A percentile compares a stretch with the other conserved stretches of the same genome.
Conservation (phyloP, 2,113 vertebrate genomes). For the Sardina pilchardus region DNA sequence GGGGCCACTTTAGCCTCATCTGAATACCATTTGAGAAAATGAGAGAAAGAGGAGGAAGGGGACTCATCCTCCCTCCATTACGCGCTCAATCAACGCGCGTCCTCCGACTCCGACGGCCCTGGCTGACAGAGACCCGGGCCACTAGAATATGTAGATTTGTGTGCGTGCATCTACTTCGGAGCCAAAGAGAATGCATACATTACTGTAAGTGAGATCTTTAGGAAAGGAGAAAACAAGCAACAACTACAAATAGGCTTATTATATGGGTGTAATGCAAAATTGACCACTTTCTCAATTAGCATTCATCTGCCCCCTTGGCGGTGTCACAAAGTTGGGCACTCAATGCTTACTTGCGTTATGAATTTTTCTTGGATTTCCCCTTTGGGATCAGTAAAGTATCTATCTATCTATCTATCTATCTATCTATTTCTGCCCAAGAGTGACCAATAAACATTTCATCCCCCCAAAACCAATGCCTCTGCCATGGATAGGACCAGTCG, state of each 20-base stretch:
- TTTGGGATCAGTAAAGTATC: too few relatives aligned
- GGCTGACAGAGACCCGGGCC: neutral
- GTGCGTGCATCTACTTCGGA: neutral
- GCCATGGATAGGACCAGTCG: neutral
- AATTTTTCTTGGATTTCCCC: too few relatives aligned
- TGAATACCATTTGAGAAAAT: neutral
- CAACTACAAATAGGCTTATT: slow-evolving; percentile 1
- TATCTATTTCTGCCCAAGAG: neutral
- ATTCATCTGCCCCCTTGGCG: too few relatives aligned
- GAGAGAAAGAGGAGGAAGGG: neutral
- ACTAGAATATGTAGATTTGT: slow-evolving; percentile 3
- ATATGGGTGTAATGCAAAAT: too few relatives aligned
- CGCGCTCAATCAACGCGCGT: neutral
- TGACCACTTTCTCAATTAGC: too few relatives aligned
- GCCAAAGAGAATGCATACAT: neutral
- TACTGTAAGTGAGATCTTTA: slow-evolving; percentile 8
- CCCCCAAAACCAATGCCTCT: neutral
- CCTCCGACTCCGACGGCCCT: neutral
- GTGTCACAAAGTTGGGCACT: too few relatives aligned
- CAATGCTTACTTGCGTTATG: too few relatives aligned
- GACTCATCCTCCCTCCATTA: neutral
- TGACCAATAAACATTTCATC: neutral
- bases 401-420: too few relatives aligned
- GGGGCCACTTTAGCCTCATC: neutral
- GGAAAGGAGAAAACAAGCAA: neutral